phyloP scores from a whole-genome alignment of 2,888 invertebrate species.

The Eupsilia transversa region DNA sequence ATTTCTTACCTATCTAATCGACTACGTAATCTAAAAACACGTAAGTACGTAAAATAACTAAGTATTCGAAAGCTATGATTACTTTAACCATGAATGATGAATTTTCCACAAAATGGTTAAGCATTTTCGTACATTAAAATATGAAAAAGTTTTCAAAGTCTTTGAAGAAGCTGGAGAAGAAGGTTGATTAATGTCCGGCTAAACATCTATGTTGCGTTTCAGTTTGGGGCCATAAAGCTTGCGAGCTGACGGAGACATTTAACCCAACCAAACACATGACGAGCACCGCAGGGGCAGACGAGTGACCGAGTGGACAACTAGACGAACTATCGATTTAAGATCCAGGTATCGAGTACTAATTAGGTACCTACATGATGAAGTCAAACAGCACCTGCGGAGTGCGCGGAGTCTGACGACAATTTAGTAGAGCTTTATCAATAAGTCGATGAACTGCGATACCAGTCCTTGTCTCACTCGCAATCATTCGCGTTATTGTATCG shows the following conservation, averaged over 20 bases:
- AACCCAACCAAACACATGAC: not conserved
- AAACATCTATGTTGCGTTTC: constrained; percentile 5
- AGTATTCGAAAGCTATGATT: too few relatives aligned
- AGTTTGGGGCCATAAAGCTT: constrained; percentile 1
- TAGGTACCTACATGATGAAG: too few relatives aligned
- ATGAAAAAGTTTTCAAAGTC: constrained; percentile 6
- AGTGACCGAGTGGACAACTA: not conserved
- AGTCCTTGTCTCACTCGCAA: not conserved
- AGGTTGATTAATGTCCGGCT: constrained; percentile 39
- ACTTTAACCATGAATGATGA: too few relatives aligned
- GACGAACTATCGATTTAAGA: not conserved
- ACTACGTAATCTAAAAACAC: too few relatives aligned
- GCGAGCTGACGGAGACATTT: not conserved
- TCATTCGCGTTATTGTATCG: not conserved
- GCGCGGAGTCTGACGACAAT: not conserved
- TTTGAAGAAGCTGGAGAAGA: constrained; percentile 8
- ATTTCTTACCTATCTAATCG: too few relatives aligned
- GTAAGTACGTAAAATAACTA: too few relatives aligned
- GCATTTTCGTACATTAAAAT: not conserved
- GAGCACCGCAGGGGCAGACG: not conserved
- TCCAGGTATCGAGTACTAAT: not conserved
- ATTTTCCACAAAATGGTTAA: not conserved
- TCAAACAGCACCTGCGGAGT: too few relatives aligned
- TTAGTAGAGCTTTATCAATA: not conserved
- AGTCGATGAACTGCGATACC: too few relatives aligned